Evolutionary conservation across 2,888 invertebrate genomes (phyloP), one percentile per base, ranked within the genome.

Genomic region (Drosophila siamana): DNA sequence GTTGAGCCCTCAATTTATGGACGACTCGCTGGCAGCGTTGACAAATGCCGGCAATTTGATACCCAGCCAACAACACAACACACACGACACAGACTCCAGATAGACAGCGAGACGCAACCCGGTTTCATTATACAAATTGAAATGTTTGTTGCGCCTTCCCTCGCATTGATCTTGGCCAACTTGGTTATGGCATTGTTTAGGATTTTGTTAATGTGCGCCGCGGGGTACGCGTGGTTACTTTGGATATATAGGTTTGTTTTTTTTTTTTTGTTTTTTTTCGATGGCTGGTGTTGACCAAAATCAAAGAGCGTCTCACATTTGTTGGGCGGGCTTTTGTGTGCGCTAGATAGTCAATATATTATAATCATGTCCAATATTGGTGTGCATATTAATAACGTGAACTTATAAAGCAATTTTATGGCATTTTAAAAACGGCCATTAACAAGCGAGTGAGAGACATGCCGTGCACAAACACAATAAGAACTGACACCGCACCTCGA

Each of bases 21-120:
- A 51, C 52, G 62, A 43, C 64, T 52, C 36, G 77, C 65, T 41
- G 56, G 19, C 19, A 2, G 26, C 70, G 60, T 69, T 90, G 88
- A 88, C 85, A 88, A 88, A 90, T 88, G 87, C 48, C 71, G 24
- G 88, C 87, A 84, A 88, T 88, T 89, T 80, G 88, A 88, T 78
- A 88, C 77, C 67, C 69, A 26, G 22, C 22, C 16, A 40, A 11
- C 36, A 22, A 40, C n/a, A n/a, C n/a, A n/a, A n/a, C n/a, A n/a
- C n/a, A n/a, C n/a, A n/a, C n/a, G n/a, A n/a, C n/a, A n/a, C n/a
- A n/a, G n/a, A n/a, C n/a, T n/a, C n/a, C n/a, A n/a, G n/a, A 40
- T 28, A 57, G 36, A 55, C 43, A 30, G 6, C 44, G 51, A 60
- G 74, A 57, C 7, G 36, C 59, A 69, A 57, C 57, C 24, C 38